Evolutionary conservation across 1,140 invertebrate genomes (phyloP), one percentile per base, ranked within the genome.

Genomic region (Monochamus saltuarius): DNA sequence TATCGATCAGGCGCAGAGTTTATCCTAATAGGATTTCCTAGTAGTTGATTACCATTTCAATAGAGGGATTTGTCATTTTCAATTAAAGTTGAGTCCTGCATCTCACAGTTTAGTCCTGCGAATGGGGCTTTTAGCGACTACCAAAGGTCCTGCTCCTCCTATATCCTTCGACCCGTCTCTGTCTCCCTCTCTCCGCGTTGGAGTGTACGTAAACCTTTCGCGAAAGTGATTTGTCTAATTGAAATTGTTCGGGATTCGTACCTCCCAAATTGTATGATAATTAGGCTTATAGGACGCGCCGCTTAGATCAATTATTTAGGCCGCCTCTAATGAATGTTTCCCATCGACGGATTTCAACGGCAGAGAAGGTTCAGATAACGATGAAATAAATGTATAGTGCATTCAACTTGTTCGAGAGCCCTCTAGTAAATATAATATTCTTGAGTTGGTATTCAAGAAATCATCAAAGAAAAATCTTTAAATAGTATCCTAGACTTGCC

Each of bases 1-100:
- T 75, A 75, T 75, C 73, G 72, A 73, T 75, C 72, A 72, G 63
- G 39, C 61, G 59, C 64, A 65, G 68, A 77, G 74, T 76, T 76
- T 73, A 76, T 77, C 73, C 74, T 77, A 77, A 77, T 77, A 77
- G 75, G 75, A 77, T 77, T 77, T 73, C 73, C 69, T 77, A 77
- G 75, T 77, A 77, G 73, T 77, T 77, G 75, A 77, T 77, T 77
- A 77, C 75, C 75, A 77, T 77, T 77, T 77, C 72, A 77, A 77
- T 77, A 73, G 74, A 74, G 73, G 75, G 75, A 77, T 77, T 77
- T 77, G 75, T 77, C 74, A 75, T 77, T 77, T 77, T 75, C 75
- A 77, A 77, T 77, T 77, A 77, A 77, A 77, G 75, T 77, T 76
- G 75, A 76, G 75, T 76, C 72, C 74, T 73, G 70, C 65, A 70